Evolutionary conservation across 2,113 vertebrate genomes (phyloP).

Genomic region (Alligator mississippiensis): DNA sequence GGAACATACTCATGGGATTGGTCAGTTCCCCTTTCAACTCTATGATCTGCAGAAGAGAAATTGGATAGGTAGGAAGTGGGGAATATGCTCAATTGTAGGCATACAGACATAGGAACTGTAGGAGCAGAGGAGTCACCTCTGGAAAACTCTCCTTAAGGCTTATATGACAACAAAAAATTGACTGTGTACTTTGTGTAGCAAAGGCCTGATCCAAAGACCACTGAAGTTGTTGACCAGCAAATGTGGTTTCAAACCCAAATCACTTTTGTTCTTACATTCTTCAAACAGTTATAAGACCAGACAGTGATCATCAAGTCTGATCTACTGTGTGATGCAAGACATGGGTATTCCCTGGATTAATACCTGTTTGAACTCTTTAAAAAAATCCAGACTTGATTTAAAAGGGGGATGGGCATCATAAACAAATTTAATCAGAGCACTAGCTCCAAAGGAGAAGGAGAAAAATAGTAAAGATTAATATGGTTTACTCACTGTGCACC

Average conservation of each 20-base stretch:
- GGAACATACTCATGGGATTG: too few species aligned
- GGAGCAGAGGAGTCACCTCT: accelerated
- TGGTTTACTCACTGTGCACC: neutral
- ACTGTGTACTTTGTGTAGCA: neutral
- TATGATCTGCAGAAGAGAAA: too few species aligned
- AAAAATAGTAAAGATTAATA: neutral
- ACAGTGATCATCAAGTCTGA: neutral
- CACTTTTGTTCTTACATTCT: neutral
- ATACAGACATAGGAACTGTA: neutral
- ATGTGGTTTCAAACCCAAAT: neutral
- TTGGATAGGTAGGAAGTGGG: too few species aligned
- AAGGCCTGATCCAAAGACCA: neutral
- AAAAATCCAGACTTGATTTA: neutral
- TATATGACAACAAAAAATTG: neutral
- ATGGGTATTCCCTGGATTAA: neutral
- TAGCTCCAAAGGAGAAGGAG: neutral
- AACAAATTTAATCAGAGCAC: neutral
- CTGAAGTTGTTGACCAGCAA: neutral
- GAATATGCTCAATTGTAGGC: too few species aligned
- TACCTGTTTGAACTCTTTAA: neutral
- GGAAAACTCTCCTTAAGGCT: neutral
- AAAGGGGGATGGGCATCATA: neutral
- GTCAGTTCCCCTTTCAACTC: too few species aligned
- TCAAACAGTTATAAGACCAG: neutral
- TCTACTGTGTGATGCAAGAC: neutral